These are phyloP conservation scores for Tapirus indicus DNA, from an alignment of 2,797 vertebrate genomes.

Conservation along the genomic window DNA sequence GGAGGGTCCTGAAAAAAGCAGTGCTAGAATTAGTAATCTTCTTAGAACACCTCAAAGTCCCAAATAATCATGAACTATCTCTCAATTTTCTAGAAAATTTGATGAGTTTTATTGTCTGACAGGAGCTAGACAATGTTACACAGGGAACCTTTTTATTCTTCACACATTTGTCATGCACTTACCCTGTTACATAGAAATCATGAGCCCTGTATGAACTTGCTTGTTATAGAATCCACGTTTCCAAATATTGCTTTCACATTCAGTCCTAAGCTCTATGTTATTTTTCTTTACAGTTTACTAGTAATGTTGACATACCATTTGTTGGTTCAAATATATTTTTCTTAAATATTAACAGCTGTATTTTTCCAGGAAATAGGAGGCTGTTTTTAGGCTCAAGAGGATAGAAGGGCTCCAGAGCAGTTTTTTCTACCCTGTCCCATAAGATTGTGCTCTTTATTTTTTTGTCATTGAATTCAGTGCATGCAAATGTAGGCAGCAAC, in stretches of 20 bases:
- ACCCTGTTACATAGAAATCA: neutral
- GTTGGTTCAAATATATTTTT: neutral
- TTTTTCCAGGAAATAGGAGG: neutral
- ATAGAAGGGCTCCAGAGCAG: neutral
- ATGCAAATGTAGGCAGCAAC: neutral
- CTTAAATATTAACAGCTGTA: constrained; percentile 24
- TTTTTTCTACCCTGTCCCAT: neutral
- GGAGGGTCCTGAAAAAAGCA: neutral
- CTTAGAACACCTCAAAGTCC: neutral
- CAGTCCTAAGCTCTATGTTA: neutral
- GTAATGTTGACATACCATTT: neutral
- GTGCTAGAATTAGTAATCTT: neutral
- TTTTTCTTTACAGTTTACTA: constrained; percentile 5
- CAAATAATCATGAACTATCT: neutral
- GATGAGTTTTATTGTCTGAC: neutral
- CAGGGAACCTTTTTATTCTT: neutral
- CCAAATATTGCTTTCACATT: neutral
- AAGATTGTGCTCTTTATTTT: neutral
- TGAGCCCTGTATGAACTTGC: neutral
- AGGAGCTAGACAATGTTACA: neutral
- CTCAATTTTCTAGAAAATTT: constrained; percentile 39
- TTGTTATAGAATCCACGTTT: neutral
- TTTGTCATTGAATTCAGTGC: neutral
- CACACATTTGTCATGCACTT: neutral
- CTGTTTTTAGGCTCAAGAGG: neutral